Evolutionary conservation across 2,888 invertebrate species (phyloP).

Genomic region (Melinaea marsaeus): DNA sequence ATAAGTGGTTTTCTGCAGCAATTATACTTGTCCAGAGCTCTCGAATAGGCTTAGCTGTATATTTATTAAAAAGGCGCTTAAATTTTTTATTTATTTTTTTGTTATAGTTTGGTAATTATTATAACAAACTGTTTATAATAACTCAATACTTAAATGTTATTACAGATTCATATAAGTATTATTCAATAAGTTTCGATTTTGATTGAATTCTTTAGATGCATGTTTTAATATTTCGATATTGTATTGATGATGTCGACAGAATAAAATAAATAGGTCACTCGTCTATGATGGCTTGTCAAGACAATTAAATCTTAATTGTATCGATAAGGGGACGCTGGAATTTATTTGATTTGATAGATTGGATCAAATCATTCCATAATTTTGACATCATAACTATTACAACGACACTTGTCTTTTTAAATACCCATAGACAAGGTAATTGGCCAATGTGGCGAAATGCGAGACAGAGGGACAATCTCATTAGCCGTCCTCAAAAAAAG

Average conservation of each 20-base stretch:
- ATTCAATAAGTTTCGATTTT: not conserved
- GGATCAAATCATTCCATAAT: not conserved
- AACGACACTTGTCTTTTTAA: not conserved
- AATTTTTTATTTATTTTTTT: conserved; percentile 12
- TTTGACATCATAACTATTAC: too few relatives aligned
- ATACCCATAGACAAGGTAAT: too few relatives aligned
- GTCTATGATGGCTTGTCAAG: conserved; percentile 26
- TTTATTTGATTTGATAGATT: conserved; percentile 20
- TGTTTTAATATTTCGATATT: conserved; percentile 17
- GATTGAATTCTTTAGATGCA: conserved; percentile 12
- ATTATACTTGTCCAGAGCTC: conserved; percentile 32
- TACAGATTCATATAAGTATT: too few relatives aligned
- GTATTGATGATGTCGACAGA: conserved; percentile 18
- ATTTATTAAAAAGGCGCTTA: conserved; percentile 22
- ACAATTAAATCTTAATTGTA: conserved; percentile 33
- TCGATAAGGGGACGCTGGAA: conserved; percentile 11
- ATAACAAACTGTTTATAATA: too few relatives aligned
- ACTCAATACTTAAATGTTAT: too few relatives aligned
- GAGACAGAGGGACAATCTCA: conserved; percentile 20
- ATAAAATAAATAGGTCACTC: conserved; percentile 31
- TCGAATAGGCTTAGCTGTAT: conserved; percentile 18
- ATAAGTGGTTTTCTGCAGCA: conserved; percentile 34
- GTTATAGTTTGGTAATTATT: too few relatives aligned
- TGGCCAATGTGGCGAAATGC: not conserved
- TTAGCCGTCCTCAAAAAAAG: conserved; percentile 34